Conservation (phyloP, 2,113 vertebrate species). For the Oxygymnocypris stewartii region DNA sequence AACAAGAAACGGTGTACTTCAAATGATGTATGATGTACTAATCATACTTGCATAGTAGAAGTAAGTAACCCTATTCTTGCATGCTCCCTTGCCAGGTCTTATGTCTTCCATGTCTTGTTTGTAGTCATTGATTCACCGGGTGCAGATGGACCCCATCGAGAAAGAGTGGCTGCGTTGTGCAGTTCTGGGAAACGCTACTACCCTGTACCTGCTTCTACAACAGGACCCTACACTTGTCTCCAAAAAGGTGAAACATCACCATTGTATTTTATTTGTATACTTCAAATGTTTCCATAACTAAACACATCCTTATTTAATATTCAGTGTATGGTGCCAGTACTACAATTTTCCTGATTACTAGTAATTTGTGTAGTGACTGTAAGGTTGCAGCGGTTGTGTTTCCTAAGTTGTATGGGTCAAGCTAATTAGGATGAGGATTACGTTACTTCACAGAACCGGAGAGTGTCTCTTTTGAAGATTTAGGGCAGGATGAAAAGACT, state of each 20-base stretch:
- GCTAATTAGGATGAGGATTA: slow-evolving; percentile 31
- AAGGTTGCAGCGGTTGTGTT: neutral
- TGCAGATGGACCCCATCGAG: slow-evolving; percentile 67
- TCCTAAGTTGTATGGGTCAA: slow-evolving; percentile 13
- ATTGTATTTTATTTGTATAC: neutral
- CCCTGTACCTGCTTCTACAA: slow-evolving; percentile 54
- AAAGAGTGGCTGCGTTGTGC: slow-evolving; percentile 66
- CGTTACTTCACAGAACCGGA: slow-evolving; percentile 10
- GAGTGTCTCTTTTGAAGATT: slow-evolving; percentile 35
- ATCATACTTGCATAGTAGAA: no score
- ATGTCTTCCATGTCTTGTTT: neutral
- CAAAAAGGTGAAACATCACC: slow-evolving; percentile 58
- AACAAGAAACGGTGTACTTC: no score
- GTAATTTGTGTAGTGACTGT: neutral
- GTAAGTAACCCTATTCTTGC: neutral
- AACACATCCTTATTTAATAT: neutral
- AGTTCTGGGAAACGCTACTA: slow-evolving; percentile 57
- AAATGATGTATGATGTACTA: no score
- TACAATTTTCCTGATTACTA: neutral
- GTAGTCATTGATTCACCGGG: slow-evolving; percentile 67
- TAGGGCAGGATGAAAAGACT: slow-evolving; percentile 14
- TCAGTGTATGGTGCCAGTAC: neutral
- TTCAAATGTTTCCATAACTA: neutral
- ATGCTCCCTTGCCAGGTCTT: slow-evolving; percentile 40
- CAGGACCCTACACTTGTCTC: slow-evolving; percentile 59